These are phyloP conservation scores for Aurelia sp. DNA, from an alignment of 30 jellyfish, hydroid and myxozoan species.

Conservation along the genomic window DNA sequence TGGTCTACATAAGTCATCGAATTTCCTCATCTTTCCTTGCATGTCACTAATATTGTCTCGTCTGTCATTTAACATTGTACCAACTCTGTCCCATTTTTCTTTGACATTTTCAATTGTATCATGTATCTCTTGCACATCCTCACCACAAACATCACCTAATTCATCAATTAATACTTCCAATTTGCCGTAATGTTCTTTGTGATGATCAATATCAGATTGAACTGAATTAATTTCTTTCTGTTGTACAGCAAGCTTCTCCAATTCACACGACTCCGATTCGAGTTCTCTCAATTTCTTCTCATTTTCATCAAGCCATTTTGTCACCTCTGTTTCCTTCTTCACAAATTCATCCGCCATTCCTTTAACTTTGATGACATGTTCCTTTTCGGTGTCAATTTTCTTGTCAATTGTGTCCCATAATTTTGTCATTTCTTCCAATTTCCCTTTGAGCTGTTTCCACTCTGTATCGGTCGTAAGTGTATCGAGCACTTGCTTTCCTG, in stretches of 20 bases:
- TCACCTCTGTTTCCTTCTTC: conserved; percentile 70
- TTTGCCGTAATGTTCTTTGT: conserved; percentile 46
- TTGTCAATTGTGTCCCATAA: conserved; percentile 70
- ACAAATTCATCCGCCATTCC: conserved; percentile 46
- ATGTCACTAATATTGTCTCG: conserved; percentile 72
- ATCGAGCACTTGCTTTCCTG: conserved; percentile 78
- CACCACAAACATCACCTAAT: conserved; percentile 74
- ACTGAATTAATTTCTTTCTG: conserved; percentile 91
- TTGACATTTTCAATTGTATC: conserved; percentile 55
- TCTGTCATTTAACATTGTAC: conserved; percentile 56
- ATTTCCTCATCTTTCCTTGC: conserved; percentile 77
- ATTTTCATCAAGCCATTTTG: conserved; percentile 71
- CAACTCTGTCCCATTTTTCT: conserved; percentile 73
- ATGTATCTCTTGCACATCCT: conserved; percentile 74
- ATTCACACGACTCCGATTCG: conserved; percentile 86
- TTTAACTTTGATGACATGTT: conserved; percentile 69
- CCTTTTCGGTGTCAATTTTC: conserved; percentile 72
- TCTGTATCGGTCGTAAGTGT: conserved; percentile 67
- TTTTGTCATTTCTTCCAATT: conserved; percentile 76
- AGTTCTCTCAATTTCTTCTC: conserved; percentile 68
- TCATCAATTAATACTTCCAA: conserved; percentile 70
- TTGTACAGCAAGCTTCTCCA: conserved; percentile 75
- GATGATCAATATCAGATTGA: conserved; percentile 79
- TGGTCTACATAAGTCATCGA: conserved; percentile 74
- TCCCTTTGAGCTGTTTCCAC: conserved; percentile 66